Conservation (phyloP, 2,797 vertebrate species). For the Coranthus polyacanthus region DNA sequence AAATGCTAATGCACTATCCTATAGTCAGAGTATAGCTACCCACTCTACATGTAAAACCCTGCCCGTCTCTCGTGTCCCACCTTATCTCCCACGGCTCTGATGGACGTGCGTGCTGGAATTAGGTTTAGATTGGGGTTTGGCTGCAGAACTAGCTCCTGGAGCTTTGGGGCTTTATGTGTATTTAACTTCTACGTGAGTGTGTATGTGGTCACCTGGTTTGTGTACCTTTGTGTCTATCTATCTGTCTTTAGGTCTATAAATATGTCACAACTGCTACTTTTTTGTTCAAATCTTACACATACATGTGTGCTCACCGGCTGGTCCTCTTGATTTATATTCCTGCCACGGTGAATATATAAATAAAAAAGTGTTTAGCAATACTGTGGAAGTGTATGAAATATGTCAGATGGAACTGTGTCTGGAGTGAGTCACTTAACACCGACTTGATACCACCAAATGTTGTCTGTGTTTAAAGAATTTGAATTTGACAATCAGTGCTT, state of each 20-base stretch:
- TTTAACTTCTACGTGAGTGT: slow-evolving; percentile 32
- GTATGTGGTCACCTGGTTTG: slow-evolving; percentile 8
- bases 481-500: slow-evolving; percentile 39
- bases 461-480: slow-evolving; percentile 32
- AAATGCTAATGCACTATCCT: slow-evolving; percentile 76
- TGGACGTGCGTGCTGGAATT: slow-evolving; percentile 65
- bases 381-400: background rate
- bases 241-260: slow-evolving; percentile 23
- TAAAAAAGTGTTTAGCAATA: background rate
- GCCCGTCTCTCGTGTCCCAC: slow-evolving; percentile 48
- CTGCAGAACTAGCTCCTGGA: slow-evolving; percentile 32
- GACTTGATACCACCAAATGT: slow-evolving; percentile 10
- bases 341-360: slow-evolving; percentile 13
- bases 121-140: slow-evolving; percentile 59
- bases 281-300: slow-evolving; percentile 43
- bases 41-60: slow-evolving; percentile 63
- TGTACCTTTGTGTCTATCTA: slow-evolving; percentile 21
- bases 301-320: slow-evolving; percentile 37
- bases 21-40: slow-evolving; percentile 52
- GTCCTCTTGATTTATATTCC: slow-evolving; percentile 10
- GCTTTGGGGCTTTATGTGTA: slow-evolving; percentile 41
- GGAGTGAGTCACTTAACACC: slow-evolving; percentile 15
- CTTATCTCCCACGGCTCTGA: slow-evolving; percentile 68
- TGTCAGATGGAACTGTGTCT: slow-evolving; percentile 3
- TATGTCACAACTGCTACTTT: slow-evolving; percentile 37